Evolutionary conservation across 2,888 invertebrate species (phyloP), one percentile per base, ranked within the genome.

Genomic region (Drosophila rubida): DNA sequence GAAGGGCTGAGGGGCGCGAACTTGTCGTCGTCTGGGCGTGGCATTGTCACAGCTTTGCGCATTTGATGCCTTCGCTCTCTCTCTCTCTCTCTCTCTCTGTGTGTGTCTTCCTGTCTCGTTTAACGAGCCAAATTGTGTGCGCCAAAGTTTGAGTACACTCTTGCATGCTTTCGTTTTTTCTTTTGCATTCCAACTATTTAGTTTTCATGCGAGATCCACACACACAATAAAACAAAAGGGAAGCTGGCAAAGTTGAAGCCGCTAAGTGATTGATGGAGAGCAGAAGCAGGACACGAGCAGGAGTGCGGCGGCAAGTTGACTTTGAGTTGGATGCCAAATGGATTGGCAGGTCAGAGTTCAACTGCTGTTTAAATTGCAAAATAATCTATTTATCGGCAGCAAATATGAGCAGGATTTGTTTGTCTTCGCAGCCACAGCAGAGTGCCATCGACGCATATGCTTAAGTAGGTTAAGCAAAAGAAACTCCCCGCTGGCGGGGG

Each of bases 121-220:
- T 81, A 78, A 81, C 82, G 69, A 78, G 79, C 64, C 73, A 70
- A 69, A 81, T 79, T 81, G 66, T 73, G 55, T 58, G 54, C 46
- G 16, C 59, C 42, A 61, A 67, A 73, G 62, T 72, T 80, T 22
- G 19, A 65, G 35, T 11, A 13, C 14, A 22, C 11, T 14, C 27
- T 13, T 41, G 41, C 4, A 30, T 44, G 30, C 8, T 25, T 25
- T n/a, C 16, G 14, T 7, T 39, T 13, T 9, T 25, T 48, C 23
- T 50, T 44, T 48, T 32, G 51, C 44, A 44, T 59, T 59, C 16
- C 25, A 59, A 59, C 59, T 51, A 59, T 59, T 59, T 59, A 35
- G 53, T 30, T 51, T 51, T 35, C 59, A 44, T 42, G 51, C 16
- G 50, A 32, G 13, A 35, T 13, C 5, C n/a, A 19, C 19, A 3